Evolutionary conservation across 2,888 invertebrate species (phyloP).

Genomic region (Lobophora halterata): DNA sequence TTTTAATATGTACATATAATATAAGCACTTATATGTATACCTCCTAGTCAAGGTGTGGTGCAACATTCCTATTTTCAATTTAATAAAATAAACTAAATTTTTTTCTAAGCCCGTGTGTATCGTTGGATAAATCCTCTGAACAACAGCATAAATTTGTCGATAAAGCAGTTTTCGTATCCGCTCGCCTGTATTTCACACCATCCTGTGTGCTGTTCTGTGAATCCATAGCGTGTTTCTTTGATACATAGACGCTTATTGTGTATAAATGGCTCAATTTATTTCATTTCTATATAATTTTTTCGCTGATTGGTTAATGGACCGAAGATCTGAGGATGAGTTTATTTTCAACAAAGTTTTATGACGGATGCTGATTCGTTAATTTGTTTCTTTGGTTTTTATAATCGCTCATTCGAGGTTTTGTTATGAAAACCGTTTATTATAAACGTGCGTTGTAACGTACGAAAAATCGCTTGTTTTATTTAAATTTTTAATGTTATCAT

Average conservation of each 20-base stretch:
- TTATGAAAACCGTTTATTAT: too few relatives aligned
- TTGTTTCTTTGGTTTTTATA: too few relatives aligned
- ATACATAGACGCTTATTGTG: not conserved
- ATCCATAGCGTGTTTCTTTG: conserved; percentile 22
- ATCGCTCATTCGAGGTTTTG: too few relatives aligned
- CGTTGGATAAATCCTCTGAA: conserved; percentile 65
- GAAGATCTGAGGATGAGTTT: conserved; percentile 3
- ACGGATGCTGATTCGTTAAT: conserved; percentile 2
- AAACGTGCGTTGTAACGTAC: too few relatives aligned
- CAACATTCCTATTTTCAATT: too few relatives aligned
- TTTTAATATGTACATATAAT: too few relatives aligned
- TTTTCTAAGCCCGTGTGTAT: conserved; percentile 48
- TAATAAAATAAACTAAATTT: too few relatives aligned
- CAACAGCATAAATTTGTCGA: conserved; percentile 77
- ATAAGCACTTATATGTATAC: too few relatives aligned
- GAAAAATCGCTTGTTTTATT: too few relatives aligned
- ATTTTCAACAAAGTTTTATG: not conserved
- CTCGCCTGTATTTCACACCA: conserved; percentile 57
- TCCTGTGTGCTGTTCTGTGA: conserved; percentile 58
- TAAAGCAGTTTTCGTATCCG: conserved; percentile 73
- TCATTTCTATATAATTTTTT: not conserved
- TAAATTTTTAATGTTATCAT: too few relatives aligned
- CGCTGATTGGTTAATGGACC: conserved; percentile 6
- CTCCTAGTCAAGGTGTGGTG: too few relatives aligned
- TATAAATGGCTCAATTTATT: conserved; percentile 2